Percentiles rank a stretch among this genome's conserved stretches.
Conservation (phyloP, 2,797 vertebrate genomes). For the Salarias fasciatus region DNA sequence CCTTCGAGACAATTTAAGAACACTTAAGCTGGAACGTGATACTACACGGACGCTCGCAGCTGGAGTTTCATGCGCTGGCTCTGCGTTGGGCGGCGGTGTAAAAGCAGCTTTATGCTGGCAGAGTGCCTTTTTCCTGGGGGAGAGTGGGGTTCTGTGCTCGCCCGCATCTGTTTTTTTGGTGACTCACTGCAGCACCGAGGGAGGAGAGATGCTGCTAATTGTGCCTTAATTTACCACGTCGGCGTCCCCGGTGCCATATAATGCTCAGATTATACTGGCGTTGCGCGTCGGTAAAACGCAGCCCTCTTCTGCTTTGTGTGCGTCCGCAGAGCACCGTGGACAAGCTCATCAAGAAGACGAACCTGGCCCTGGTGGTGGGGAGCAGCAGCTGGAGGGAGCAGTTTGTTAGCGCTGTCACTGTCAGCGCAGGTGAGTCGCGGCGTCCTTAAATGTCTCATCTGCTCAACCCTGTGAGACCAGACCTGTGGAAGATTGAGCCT, state of each 20-base stretch:
- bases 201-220: constrained; percentile 32
- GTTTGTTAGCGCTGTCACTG: constrained; percentile 90
- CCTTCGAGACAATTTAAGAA: constrained; percentile 21
- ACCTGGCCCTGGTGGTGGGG: constrained; percentile 89
- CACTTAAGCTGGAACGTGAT: constrained; percentile 25
- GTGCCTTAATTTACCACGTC: constrained; percentile 20
- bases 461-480: constrained; percentile 26
- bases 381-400: constrained; percentile 93
- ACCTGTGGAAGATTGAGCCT: constrained; percentile 38
- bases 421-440: constrained; percentile 86
- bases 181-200: constrained; percentile 39
- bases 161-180: constrained; percentile 35
- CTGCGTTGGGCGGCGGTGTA: constrained; percentile 31
- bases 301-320: constrained; percentile 13
- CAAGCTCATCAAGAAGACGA: constrained; percentile 92
- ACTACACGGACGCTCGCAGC: constrained; percentile 12
- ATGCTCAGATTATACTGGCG: constrained; percentile 9
- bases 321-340: constrained; percentile 87
- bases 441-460: constrained; percentile 42
- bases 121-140: constrained; percentile 39
- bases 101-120: constrained; percentile 29
- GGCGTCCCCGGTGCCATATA: not conserved
- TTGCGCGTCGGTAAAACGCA: not conserved
- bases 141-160: constrained; percentile 17
- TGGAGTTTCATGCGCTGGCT: constrained; percentile 18